Evolutionary conservation across 2,888 invertebrate genomes (phyloP), one percentile per base, ranked within the genome.

Genomic region (Philopedon plagiatum): DNA sequence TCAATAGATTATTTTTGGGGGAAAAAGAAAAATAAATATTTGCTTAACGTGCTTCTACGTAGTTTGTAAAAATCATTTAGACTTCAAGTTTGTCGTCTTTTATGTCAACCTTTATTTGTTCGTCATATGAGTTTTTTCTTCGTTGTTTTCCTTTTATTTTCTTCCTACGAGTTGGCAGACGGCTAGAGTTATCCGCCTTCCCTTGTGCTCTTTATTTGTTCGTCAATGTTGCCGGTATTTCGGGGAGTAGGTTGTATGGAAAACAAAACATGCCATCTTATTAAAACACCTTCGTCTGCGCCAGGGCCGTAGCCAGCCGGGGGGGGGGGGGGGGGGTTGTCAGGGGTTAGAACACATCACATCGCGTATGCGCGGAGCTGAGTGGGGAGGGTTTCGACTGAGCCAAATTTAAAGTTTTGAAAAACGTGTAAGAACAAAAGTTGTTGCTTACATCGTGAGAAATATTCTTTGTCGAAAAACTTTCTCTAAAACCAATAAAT

Each of bases 31-130:
- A 37, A 4, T 37, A 39, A 11, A n/a, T 21, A 21, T 23, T 2
- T 46, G 21, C 1, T 23, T 44, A 46, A 21, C 46, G n/a, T 46
- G 46, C 9, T 23, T 46, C 11, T n/a, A n/a, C n/a, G 15, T 46
- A 21, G 21, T 46, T 46, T 46, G 46, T 23, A 46, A 44, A 21
- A 46, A 9, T 3, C 46, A 11, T 46, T 46, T 46, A 9, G 46
- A 11, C 21, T 11, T 46, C 46, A 46, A 15, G 26, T 63, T 49
- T 21, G 19, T 26, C 11, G 34, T 49, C 51, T 21, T 63, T 51
- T 51, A 34, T n/a, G n/a, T 63, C 63, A 63, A 37, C 51, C 21
- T 44, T 63, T 63, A 63, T 63, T 49, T 51, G 49, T 19, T 37
- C 5, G 13, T 0, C 51, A 51, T 37, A 21, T 49, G 21, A 29